phyloP scores from a whole-genome alignment of 1,140 invertebrate genomes.

The Stegodyphus mimosarum region DNA sequence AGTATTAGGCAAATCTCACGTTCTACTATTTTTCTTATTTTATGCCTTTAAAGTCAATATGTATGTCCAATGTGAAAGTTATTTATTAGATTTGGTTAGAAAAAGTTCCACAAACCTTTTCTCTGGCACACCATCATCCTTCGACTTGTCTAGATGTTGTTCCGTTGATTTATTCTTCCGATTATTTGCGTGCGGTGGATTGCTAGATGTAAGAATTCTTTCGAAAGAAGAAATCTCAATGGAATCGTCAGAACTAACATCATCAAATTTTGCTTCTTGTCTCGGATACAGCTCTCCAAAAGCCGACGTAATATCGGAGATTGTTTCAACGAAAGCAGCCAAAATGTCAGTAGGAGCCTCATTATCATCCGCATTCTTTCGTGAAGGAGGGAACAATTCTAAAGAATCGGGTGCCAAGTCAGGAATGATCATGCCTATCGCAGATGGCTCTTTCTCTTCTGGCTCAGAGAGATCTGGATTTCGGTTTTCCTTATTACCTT shows the following conservation, averaged over 20 bases:
- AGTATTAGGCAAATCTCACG: too few species aligned
- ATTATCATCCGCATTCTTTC: slow-evolving; percentile 12
- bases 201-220: slow-evolving; percentile 26
- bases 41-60: too few species aligned
- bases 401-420: slow-evolving; percentile 15
- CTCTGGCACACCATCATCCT: too few species aligned
- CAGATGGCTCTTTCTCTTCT: background rate
- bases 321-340: slow-evolving; percentile 36
- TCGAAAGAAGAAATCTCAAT: slow-evolving; percentile 48
- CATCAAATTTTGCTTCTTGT: slow-evolving; percentile 28
- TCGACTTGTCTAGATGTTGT: background rate
- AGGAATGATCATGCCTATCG: slow-evolving; percentile 11
- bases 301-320: slow-evolving; percentile 30
- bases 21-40: too few species aligned
- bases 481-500: background rate
- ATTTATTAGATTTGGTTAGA: too few species aligned
- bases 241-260: slow-evolving; percentile 45
- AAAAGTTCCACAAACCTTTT: too few species aligned
- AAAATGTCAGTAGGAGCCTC: slow-evolving; percentile 28
- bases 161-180: background rate
- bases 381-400: slow-evolving; percentile 20
- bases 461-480: background rate
- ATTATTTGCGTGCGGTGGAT: slow-evolving; percentile 4
- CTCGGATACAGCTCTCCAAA: slow-evolving; percentile 36
- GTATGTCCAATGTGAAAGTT: too few species aligned